phyloP scores from a whole-genome alignment of 2,113 vertebrate species.

The Neolamprologus devosi region DNA sequence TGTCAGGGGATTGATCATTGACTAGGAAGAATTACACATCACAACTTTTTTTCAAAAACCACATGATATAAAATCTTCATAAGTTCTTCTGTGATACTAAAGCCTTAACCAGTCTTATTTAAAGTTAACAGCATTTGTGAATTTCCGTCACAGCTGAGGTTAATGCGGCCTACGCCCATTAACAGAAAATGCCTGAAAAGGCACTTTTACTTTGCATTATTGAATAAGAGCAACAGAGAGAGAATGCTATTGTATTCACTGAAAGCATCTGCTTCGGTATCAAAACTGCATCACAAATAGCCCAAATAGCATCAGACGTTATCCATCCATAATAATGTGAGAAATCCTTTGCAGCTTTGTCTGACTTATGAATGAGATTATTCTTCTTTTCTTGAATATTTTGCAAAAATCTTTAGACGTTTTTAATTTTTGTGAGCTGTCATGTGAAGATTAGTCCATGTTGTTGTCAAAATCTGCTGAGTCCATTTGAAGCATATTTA shows the following conservation, averaged over 20 bases:
- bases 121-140: not conserved
- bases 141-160: not conserved
- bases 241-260: conserved; percentile 4
- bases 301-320: not conserved
- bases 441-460: not conserved
- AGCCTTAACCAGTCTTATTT: not conserved
- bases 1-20: not conserved
- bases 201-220: conserved; percentile 27
- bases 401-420: not conserved
- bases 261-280: conserved; percentile 33
- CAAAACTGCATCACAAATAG: conserved; percentile 22
- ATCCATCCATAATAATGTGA: not conserved
- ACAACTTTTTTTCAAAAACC: not conserved
- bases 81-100: not conserved
- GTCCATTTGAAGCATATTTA: not conserved
- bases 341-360: not conserved
- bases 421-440: not conserved
- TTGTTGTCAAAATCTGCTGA: not conserved
- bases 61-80: not conserved
- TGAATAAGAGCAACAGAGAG: conserved; percentile 8
- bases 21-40: not conserved
- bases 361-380: not conserved
- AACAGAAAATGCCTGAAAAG: not conserved
- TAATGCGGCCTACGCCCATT: not conserved
- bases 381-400: not conserved